A percentile compares a stretch with the other conserved stretches of the same genome.
phyloP scores from a whole-genome alignment of 2,113 vertebrate species.

The Pluvialis apricaria region DNA sequence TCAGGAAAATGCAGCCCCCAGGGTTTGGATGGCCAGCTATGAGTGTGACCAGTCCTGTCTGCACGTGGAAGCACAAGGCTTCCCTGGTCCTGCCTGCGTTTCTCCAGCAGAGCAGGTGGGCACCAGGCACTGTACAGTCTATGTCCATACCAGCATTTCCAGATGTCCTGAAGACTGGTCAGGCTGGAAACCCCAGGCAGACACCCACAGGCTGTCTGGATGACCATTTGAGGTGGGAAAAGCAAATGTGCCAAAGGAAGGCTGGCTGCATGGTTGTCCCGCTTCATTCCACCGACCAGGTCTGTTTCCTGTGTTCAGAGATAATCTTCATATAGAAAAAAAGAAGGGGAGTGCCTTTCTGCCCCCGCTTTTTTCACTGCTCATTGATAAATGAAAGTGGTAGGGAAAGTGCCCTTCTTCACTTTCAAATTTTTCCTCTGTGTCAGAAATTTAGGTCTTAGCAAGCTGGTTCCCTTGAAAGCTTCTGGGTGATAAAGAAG shows the following conservation, averaged over 20 bases:
- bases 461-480: background rate
- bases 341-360: background rate
- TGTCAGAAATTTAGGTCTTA: background rate
- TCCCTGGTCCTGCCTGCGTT: background rate
- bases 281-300: fast-evolving
- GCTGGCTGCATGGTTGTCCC: background rate
- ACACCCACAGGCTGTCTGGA: background rate
- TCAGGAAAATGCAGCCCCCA: background rate
- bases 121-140: background rate
- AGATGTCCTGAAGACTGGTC: background rate
- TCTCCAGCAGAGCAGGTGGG: background rate
- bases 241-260: background rate
- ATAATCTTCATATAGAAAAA: background rate
- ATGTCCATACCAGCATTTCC: fast-evolving
- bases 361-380: background rate
- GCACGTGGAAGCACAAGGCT: background rate
- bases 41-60: background rate
- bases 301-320: background rate
- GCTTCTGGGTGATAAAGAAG: background rate
- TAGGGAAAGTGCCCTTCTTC: background rate
- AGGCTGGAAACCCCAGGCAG: background rate
- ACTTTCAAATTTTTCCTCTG: background rate
- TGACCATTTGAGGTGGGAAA: background rate
- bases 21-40: background rate
- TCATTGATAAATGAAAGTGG: background rate